These are phyloP conservation scores for Solenodon paradoxus DNA, from an alignment of 2,113 vertebrate genomes.

Conservation along the genomic window DNA sequence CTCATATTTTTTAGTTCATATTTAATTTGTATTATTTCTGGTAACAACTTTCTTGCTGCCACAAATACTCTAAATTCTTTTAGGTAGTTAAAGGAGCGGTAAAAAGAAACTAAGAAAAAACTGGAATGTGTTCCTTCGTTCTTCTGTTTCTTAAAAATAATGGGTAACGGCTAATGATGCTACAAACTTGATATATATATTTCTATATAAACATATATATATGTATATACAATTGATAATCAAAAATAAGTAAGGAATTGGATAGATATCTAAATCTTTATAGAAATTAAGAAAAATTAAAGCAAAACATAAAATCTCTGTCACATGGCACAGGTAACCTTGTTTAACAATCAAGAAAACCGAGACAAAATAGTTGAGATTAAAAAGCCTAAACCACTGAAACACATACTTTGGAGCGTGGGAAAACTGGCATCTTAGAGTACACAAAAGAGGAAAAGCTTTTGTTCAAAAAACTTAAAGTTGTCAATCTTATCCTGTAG, in stretches of 20 bases:
- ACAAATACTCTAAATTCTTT: too few species aligned
- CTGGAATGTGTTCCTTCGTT: too few species aligned
- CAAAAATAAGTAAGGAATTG: neutral
- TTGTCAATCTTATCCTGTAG: conserved; percentile 10
- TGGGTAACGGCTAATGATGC: too few species aligned
- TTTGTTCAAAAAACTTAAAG: conserved; percentile 31
- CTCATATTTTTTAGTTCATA: too few species aligned
- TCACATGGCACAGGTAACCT: neutral
- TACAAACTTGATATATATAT: too few species aligned
- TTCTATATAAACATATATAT: too few species aligned
- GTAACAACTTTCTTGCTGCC: too few species aligned
- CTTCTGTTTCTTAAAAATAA: too few species aligned
- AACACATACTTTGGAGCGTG: neutral
- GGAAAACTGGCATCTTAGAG: neutral
- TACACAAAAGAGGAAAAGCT: conserved; percentile 26
- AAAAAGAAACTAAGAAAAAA: too few species aligned
- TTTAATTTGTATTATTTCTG: too few species aligned
- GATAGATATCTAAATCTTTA: neutral
- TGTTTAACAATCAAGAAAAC: neutral
- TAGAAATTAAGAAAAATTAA: neutral
- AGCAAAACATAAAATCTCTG: neutral
- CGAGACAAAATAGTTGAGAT: neutral
- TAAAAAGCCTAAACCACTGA: neutral
- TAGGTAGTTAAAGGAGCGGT: too few species aligned
- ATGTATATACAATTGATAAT: too few species aligned